Conservation (phyloP, 1,140 invertebrate species). For the Aphidius gifuensis region DNA sequence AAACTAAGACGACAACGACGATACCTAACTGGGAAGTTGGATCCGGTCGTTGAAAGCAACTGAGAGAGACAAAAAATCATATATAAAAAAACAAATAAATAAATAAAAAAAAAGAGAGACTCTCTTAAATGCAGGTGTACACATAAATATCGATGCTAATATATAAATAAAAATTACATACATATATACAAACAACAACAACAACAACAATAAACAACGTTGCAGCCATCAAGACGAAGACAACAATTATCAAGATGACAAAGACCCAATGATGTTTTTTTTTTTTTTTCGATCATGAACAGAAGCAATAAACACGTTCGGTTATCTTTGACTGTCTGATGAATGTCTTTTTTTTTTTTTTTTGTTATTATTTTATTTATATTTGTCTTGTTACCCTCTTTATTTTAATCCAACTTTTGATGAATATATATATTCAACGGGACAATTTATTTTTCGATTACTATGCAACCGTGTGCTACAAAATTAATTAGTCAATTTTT, state of each 20-base stretch:
- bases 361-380: background rate
- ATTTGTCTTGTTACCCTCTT: too few relatives aligned
- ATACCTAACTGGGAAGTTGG: constrained; percentile 54
- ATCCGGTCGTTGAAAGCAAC: constrained; percentile 50
- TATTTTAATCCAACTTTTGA: too few relatives aligned
- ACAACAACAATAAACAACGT: too few relatives aligned
- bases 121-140: constrained; percentile 47
- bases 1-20: constrained; percentile 52
- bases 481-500: constrained; percentile 19
- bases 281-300: constrained; percentile 4
- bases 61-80: background rate
- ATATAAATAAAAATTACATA: constrained; percentile 26
- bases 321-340: constrained; percentile 28
- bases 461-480: constrained; percentile 9
- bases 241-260: too few relatives aligned
- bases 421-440: too few relatives aligned
- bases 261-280: too few relatives aligned
- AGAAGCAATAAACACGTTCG: constrained; percentile 28
- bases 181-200: too few relatives aligned
- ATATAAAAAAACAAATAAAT: too few relatives aligned
- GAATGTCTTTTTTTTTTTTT: constrained; percentile 19
- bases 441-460: background rate
- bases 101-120: constrained; percentile 3
- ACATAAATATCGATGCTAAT: constrained; percentile 56
- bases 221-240: too few relatives aligned